phyloP scores from a whole-genome alignment of 2,888 invertebrate species.

The Acleris cristana region DNA sequence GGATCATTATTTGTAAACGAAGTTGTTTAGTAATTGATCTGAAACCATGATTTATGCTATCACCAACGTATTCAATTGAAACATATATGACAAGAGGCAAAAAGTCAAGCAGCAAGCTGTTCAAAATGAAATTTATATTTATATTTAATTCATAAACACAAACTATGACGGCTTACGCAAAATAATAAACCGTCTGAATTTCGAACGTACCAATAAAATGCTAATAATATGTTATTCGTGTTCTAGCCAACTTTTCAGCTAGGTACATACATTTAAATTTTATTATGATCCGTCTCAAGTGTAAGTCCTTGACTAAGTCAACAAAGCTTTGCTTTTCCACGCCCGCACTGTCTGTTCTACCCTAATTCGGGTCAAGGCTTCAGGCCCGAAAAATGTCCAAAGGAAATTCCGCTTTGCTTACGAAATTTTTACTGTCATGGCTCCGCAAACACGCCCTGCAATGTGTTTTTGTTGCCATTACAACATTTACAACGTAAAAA shows the following conservation, averaged over 20 bases:
- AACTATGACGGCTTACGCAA: no score
- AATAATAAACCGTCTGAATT: no score
- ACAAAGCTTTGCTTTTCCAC: slow-evolving; percentile 33
- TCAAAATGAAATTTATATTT: background rate
- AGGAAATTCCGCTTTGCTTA: slow-evolving; percentile 52
- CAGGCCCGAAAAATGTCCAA: slow-evolving; percentile 49
- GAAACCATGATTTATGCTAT: background rate
- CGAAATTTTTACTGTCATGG: slow-evolving; percentile 43
- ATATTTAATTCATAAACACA: no score
- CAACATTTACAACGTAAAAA: background rate
- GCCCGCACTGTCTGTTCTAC: slow-evolving; percentile 29
- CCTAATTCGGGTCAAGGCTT: slow-evolving; percentile 65
- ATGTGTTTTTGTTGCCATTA: background rate
- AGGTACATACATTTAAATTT: slow-evolving; percentile 15
- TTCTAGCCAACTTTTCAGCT: background rate
- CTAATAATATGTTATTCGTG: background rate
- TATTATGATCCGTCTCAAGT: slow-evolving; percentile 17
- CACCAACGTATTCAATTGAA: background rate
- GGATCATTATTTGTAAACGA: background rate
- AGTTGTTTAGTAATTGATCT: background rate
- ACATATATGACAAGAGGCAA: background rate
- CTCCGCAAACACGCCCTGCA: slow-evolving; percentile 51
- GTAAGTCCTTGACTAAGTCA: slow-evolving; percentile 36
- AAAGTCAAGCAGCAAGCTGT: background rate
- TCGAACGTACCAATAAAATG: background rate